A percentile compares a stretch with the other conserved stretches of the same genome.
Conservation (phyloP, 2,113 vertebrate species). For the Microcebus ravelobensis region DNA sequence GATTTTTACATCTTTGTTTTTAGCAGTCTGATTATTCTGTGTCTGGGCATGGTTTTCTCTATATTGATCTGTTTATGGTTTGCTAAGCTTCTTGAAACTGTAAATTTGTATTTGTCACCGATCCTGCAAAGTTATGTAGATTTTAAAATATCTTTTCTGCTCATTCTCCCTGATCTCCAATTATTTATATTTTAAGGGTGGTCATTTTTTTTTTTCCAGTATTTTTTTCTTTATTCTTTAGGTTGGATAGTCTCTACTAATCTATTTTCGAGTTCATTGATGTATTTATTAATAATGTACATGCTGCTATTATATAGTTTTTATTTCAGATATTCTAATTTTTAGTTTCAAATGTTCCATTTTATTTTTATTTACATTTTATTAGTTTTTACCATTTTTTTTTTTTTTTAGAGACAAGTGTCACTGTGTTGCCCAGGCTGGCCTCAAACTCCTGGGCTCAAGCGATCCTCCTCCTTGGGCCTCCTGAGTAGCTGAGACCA, state of each 20-base stretch:
- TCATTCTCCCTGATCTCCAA: not conserved
- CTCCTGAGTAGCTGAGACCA: too few relatives aligned
- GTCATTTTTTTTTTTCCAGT: not conserved
- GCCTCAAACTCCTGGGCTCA: too few relatives aligned
- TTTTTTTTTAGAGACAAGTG: too few relatives aligned
- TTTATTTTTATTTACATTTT: not conserved
- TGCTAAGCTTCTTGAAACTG: not conserved
- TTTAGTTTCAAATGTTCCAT: not conserved
- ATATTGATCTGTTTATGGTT: not conserved
- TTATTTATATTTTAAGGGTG: not conserved
- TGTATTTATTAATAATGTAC: not conserved
- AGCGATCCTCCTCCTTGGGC: too few relatives aligned
- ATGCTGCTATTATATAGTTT: not conserved
- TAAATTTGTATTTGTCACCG: not conserved
- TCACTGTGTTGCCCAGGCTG: too few relatives aligned
- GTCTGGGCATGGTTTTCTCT: not conserved
- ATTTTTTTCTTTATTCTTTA: conserved; percentile 5
- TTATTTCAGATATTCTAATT: not conserved
- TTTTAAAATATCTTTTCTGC: not conserved
- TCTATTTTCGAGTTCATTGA: not conserved
- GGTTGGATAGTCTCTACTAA: not conserved
- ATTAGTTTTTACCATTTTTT: too few relatives aligned
- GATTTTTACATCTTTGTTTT: not conserved
- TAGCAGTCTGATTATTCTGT: too few relatives aligned
- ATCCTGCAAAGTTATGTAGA: not conserved